Percentiles rank a stretch among this genome's conserved stretches.
Conservation (phyloP, 2,797 vertebrate species). For the Micromesistius poutassou region DNA sequence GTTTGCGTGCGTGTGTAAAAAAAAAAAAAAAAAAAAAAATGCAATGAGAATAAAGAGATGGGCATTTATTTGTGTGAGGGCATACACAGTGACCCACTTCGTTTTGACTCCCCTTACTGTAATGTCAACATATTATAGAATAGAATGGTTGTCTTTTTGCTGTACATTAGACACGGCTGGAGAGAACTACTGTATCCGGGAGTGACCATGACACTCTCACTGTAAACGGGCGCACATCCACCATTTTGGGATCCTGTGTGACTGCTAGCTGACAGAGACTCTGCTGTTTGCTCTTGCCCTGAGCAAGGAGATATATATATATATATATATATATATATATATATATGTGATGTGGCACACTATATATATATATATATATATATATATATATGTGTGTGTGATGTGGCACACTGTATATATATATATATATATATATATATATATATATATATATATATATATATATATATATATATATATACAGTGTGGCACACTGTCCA, state of each 20-base stretch:
- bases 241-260: not conserved
- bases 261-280: slow-evolving; percentile 1
- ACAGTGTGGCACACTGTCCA: slow-evolving; percentile 8
- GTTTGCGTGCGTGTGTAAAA: not conserved
- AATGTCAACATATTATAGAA: not conserved
- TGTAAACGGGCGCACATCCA: not conserved
- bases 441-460: not conserved
- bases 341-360: not conserved
- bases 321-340: slow-evolving; percentile 3
- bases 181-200: not conserved
- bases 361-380: not conserved
- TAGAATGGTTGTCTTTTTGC: not conserved
- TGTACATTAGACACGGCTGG: not conserved
- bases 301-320: slow-evolving; percentile 4
- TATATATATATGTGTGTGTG: not conserved
- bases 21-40: too few species aligned
- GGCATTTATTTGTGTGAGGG: too few species aligned
- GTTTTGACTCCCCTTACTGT: not conserved
- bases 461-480: not conserved
- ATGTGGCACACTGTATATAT: slow-evolving; percentile 7
- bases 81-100: too few species aligned
- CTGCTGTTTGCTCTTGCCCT: not conserved
- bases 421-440: slow-evolving; percentile 1
- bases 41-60: too few species aligned
- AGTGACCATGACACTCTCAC: not conserved